Conservation (phyloP, 2,113 vertebrate genomes). For the Bos indicus region DNA sequence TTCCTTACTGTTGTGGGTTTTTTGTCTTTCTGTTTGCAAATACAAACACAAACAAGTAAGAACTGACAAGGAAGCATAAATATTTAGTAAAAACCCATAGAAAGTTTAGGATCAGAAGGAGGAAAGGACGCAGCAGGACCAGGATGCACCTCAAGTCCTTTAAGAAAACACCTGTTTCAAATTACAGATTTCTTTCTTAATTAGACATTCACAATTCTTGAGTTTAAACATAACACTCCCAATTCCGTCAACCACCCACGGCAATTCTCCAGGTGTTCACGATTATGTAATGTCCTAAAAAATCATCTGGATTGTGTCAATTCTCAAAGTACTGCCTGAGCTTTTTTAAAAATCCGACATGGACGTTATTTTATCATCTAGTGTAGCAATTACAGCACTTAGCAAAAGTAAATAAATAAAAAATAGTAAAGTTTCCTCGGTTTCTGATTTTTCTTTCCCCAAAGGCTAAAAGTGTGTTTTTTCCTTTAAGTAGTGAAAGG, state of each 20-base stretch:
- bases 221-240: conserved; percentile 48
- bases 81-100: neutral
- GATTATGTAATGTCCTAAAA: conserved; percentile 39
- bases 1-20: neutral
- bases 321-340: neutral
- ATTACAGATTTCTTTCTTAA: conserved; percentile 48
- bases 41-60: neutral
- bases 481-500: neutral
- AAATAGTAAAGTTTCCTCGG: neutral
- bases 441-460: neutral
- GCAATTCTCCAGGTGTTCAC: conserved; percentile 49
- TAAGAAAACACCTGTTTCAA: conserved; percentile 52
- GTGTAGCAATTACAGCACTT: neutral
- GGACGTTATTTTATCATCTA: neutral
- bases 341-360: neutral
- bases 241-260: neutral
- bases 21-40: neutral
- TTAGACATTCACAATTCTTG: conserved; percentile 22
- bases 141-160: neutral
- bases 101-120: neutral
- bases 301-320: conserved; percentile 51
- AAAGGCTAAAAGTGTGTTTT: neutral
- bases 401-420: neutral
- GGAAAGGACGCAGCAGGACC: neutral
- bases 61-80: conserved; percentile 13